Evolutionary conservation across 2,113 vertebrate genomes (phyloP), one percentile per base, ranked within the genome.

Genomic region (Cepphus grylle): DNA sequence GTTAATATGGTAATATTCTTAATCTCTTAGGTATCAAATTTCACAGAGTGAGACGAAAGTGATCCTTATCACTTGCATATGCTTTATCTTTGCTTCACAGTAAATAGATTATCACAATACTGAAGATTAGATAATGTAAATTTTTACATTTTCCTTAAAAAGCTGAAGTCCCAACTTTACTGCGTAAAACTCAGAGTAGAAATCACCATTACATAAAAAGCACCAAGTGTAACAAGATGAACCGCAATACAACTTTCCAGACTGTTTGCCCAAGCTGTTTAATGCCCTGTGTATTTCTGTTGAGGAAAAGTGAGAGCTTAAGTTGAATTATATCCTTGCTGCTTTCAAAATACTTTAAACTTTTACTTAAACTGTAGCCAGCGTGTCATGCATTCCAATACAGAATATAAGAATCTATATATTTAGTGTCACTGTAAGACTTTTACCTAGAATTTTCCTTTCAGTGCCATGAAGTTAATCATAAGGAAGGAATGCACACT

Each of bases 291-390:
- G 91, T 83, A 81, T 86, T 95, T 95, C 88, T 84, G 83, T 13
- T 26, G 50, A 83, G 88, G 82, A 55, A 86, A 95, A 91, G 67
- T 49, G 55, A 94, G 89, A 94, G 59, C 38, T 92, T 81, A 84
- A 86, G 14, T 81, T 96, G 91, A 97, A 81, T 96, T 96, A 96
- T 81, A 80, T 77, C 63, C 52, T 86, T 67, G 89, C 89, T 95
- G 80, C 87, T 93, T 93, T 96, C 63, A 80, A 94, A 97, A 94
- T 77, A 80, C 45, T 83, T 94, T 47, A 67, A 96, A 84, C 34
- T 78, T 93, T 79, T 84, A 59, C 56, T 89, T 69, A 40, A 84
- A 49, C 65, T 93, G 73, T 8, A 87, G 65, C 84, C 83, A 93
- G 77, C 84, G 69, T 90, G 93, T 91, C 96, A 95, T 76, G 84